Evolutionary conservation across 2,797 vertebrate species (phyloP), one percentile per base, ranked within the genome.

Genomic region (Australoheros facetus): DNA sequence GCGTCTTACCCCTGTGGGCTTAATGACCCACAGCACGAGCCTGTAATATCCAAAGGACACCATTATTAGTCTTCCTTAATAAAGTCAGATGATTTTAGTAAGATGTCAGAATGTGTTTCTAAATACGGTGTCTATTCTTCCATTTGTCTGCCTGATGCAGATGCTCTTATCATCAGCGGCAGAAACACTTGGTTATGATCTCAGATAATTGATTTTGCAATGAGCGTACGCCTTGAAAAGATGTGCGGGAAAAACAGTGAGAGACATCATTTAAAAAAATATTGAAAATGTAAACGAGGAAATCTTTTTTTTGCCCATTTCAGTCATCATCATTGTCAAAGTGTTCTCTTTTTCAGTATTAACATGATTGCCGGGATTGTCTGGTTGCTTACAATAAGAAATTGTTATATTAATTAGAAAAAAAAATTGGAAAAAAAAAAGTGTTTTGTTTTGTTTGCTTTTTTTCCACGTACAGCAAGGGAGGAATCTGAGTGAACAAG

Each of bases 401-500:
- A 83, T 83, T 78, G 77, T 88, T 89, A 75, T 80, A 90, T 87
- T 93, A 90, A 93, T 94, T 93, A 80, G 64, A 32, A 87, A 64
- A 62, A 75, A 56, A 66, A 37, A 37, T 9, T 8, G 21, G 16
- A 93, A 86, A 87, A 80, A 64, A 51, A 93, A 86, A 87, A 80
- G 79, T 88, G 83, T 91, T 91, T 88, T 87, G 80, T 90, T 90
- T 87, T 78, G 80, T 82, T 85, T 89, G 69, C 42, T 78, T 77
- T 79, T 37, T 86, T 80, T 80, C 30, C 80, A 84, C 81, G 37
- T 87, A 85, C 75, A 73, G 87, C 82, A 85, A 84, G 73, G 87
- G 75, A 85, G 75, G 78, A 94, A 93, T 94, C 83, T 87, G 79
- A 92, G 82, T 75, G 90, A 93, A 93, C 92, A 92, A 87, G 93